Base-by-base conservation (phyloP, 1,140 invertebrate species). In the Macrobrachium nipponense region DNA sequence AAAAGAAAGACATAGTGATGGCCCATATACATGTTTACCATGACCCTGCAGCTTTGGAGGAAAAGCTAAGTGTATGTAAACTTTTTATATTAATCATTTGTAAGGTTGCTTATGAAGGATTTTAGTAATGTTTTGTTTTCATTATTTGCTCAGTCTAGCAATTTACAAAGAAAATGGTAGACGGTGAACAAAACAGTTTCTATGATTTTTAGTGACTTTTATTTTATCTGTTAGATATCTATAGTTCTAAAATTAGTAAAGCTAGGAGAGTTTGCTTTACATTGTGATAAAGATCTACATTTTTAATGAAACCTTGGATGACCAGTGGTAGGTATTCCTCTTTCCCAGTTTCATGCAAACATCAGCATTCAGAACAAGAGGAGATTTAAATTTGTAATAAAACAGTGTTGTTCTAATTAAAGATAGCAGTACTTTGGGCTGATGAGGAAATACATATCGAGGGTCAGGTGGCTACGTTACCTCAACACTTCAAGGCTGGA, bases 401-500 rank as follows among this genome's bases (percentile, higher is more conserved):
- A 5, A 51, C 51, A 51, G 51, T 51, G 51, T 51, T 51, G 51
- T 51, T 51, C 51, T 60, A 8, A 51, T 58, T 44, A 23, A 66
- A 88, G 87, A 81, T 86, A 27, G 23, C 82, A 12, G 79, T 81
- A 27, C 81, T 78, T 43, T 88, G 83, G 83, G 61, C 36, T 17
- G 87, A 79, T 5, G 66, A 84, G 68, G 84, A 85, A 51, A 51
- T 86, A 14, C 43, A 51, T 0, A 79, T 88, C 8, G 87, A 88
- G 27, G 87, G 87, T 18, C 87, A 88, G 17, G 79, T 88, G 44
- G 84, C 80, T 5, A 86, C 87, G 5, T 58, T 82, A 23, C 78
- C 82, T 0, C 83, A 88, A n/a, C 79, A 82, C 79, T 88, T 88
- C 83, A 85, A 88, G 72, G 79, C 77, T 20, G 84, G 87, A 20